These are phyloP conservation scores for Bellardia pandia DNA, from an alignment of 2,888 invertebrate genomes.

Conservation along the genomic window DNA sequence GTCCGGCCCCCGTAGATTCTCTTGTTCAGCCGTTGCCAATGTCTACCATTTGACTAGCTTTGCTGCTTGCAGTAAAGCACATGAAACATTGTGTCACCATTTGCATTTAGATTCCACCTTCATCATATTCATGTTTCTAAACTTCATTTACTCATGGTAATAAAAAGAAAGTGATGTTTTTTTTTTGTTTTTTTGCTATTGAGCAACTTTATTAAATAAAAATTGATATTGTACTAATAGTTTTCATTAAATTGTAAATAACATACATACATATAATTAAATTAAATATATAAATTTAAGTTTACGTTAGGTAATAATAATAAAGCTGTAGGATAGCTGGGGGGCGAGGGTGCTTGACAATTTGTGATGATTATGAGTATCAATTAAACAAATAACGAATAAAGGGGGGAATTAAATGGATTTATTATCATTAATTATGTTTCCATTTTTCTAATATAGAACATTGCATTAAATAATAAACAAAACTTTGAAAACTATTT, in stretches of 20 bases:
- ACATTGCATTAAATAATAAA: slow-evolving; percentile 30
- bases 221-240: slow-evolving; percentile 18
- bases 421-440: not conserved
- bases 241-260: slow-evolving; percentile 22
- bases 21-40: too few species aligned
- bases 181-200: slow-evolving; percentile 38
- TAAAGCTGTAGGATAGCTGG: not conserved
- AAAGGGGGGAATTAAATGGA: not conserved
- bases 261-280: slow-evolving; percentile 19
- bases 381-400: slow-evolving; percentile 18
- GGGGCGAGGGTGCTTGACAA: not conserved
- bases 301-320: slow-evolving; percentile 10
- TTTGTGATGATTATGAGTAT: not conserved
- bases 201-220: slow-evolving; percentile 46
- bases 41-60: too few species aligned
- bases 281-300: slow-evolving; percentile 16
- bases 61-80: too few species aligned
- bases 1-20: too few species aligned
- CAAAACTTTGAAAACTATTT: slow-evolving; percentile 20
- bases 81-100: too few species aligned
- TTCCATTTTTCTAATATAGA: slow-evolving; percentile 30
- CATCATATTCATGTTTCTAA: too few species aligned
- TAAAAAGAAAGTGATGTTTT: not conserved
- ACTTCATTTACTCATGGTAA: not conserved
- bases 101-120: too few species aligned